phyloP scores from a whole-genome alignment of 2,888 invertebrate genomes.

The Xanthostigma xanthostigma region DNA sequence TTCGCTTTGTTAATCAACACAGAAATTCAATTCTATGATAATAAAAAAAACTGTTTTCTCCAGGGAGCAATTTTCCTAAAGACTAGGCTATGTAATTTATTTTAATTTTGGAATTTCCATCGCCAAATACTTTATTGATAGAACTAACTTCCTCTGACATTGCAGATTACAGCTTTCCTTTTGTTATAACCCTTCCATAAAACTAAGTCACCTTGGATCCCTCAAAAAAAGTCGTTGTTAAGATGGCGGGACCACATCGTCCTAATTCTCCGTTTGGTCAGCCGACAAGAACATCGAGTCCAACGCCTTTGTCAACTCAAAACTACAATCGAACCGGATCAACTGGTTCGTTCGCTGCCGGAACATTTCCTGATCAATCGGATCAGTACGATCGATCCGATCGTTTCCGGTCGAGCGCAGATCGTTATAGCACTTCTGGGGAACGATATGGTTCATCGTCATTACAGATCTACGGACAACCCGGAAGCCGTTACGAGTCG shows the following conservation, averaged over 20 bases:
- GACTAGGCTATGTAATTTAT: too few relatives aligned
- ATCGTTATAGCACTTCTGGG: background rate
- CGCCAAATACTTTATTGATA: too few relatives aligned
- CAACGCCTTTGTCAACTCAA: constrained; percentile 4
- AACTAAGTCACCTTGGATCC: too few relatives aligned
- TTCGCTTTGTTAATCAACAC: too few relatives aligned
- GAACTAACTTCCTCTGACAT: too few relatives aligned
- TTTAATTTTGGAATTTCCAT: too few relatives aligned
- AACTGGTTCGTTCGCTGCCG: background rate
- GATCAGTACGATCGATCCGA: constrained; percentile 2
- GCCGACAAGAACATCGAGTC: constrained; percentile 4
- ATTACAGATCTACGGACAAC: constrained; percentile 2
- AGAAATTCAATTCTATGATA: too few relatives aligned
- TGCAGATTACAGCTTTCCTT: too few relatives aligned
- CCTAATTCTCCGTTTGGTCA: constrained; percentile 5
- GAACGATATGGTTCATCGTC: constrained; percentile 1
- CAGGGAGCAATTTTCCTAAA: too few relatives aligned
- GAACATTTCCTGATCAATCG: background rate
- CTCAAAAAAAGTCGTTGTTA: background rate
- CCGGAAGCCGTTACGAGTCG: background rate
- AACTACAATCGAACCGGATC: constrained; percentile 5
- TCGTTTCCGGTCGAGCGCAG: constrained; percentile 3
- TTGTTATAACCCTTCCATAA: too few relatives aligned
- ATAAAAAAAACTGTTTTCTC: too few relatives aligned
- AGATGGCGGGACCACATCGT: constrained; percentile 5